phyloP scores from a whole-genome alignment of 1,140 invertebrate genomes.

The Drosophila bocqueti region DNA sequence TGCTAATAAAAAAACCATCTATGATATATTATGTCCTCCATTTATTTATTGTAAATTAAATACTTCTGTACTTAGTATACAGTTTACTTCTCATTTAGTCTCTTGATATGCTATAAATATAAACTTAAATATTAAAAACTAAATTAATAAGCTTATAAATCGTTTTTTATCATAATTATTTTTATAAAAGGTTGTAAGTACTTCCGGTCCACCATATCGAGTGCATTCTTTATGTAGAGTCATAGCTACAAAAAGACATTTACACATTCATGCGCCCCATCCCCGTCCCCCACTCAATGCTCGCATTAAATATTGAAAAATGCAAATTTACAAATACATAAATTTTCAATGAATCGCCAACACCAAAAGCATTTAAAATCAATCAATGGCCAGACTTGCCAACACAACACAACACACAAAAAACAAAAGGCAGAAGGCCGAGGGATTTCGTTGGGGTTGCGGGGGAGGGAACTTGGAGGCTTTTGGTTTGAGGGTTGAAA shows the following conservation, averaged over 20 bases:
- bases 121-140: background rate
- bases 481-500: background rate
- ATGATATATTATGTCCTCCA: background rate
- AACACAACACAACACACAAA: conserved; percentile 10
- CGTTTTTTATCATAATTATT: no score
- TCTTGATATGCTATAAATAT: background rate
- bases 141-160: no score
- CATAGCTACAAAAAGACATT: background rate
- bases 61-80: background rate
- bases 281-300: background rate
- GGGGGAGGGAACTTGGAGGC: no score
- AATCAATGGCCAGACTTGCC: conserved; percentile 58
- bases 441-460: background rate
- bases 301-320: conserved; percentile 76
- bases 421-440: background rate
- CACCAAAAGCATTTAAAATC: conserved; percentile 80
- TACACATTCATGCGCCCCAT: conserved; percentile 19
- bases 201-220: background rate
- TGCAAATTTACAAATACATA: conserved; percentile 78
- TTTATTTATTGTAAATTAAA: background rate
- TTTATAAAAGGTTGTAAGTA: background rate
- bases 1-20: no score
- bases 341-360: conserved; percentile 74
- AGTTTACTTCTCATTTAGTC: background rate
- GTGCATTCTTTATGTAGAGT: background rate